Evolutionary conservation across 2,113 vertebrate genomes (phyloP).

Genomic region (Eptatretus burgeri): DNA sequence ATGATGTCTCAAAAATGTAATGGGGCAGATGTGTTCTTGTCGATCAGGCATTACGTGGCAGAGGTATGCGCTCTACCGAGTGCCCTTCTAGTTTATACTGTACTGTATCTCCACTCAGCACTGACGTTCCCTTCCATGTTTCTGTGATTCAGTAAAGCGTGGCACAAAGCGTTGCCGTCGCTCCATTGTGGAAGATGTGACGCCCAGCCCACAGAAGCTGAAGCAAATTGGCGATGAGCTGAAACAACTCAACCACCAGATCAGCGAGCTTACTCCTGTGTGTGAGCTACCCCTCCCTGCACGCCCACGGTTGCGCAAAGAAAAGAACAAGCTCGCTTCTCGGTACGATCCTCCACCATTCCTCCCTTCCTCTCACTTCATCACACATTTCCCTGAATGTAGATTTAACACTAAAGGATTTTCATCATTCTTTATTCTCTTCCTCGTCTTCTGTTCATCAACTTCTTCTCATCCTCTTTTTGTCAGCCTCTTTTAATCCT

Average conservation of each 20-base stretch:
- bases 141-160: slow-evolving; percentile 36
- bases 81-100: no score
- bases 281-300: slow-evolving; percentile 80
- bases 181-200: slow-evolving; percentile 85
- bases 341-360: slow-evolving; percentile 20
- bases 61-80: no score
- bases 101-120: no score
- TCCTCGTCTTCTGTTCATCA: neutral
- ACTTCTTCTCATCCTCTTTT: neutral
- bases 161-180: slow-evolving; percentile 82
- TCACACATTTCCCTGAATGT: no score
- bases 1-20: no score
- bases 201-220: slow-evolving; percentile 77
- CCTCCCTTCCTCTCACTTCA: no score
- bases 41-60: no score
- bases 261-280: slow-evolving; percentile 81
- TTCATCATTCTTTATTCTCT: neutral
- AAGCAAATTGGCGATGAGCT: slow-evolving; percentile 80
- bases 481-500: neutral
- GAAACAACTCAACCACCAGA: slow-evolving; percentile 84
- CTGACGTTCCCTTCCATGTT: neutral
- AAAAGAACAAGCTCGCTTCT: slow-evolving; percentile 93
- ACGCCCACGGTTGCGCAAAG: slow-evolving; percentile 71
- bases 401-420: neutral
- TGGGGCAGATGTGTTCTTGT: no score